These are phyloP conservation scores for Seladonia tumulorum DNA, from an alignment of 2,888 invertebrate species.

Conservation along the genomic window DNA sequence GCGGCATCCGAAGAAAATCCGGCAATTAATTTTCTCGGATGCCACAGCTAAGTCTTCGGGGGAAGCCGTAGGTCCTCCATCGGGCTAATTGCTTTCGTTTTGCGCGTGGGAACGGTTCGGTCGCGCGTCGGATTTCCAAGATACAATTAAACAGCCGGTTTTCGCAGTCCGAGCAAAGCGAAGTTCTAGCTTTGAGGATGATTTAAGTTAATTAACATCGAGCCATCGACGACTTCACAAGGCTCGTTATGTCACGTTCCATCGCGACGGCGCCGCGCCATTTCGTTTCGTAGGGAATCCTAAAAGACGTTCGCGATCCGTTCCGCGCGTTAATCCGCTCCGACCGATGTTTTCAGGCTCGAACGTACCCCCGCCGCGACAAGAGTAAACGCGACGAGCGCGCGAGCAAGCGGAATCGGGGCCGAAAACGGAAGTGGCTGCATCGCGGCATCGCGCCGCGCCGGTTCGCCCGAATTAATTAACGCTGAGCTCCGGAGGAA, in stretches of 20 bases:
- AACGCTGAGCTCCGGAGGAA: neutral
- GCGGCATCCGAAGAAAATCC: conserved; percentile 31
- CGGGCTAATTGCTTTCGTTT: conserved; percentile 57
- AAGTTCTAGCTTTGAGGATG: conserved; percentile 41
- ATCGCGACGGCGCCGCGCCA: neutral
- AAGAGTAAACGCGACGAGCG: neutral
- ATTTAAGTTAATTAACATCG: conserved; percentile 64
- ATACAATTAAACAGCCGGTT: conserved; percentile 41
- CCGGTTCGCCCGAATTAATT: conserved; percentile 22
- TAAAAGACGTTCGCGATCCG: conserved; percentile 17
- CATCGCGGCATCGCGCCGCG: neutral
- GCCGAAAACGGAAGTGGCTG: neutral
- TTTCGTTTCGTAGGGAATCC: conserved; percentile 1
- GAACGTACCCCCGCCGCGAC: neutral
- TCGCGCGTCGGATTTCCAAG: conserved; percentile 11
- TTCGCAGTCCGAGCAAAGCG: conserved; percentile 24
- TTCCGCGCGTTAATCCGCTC: neutral
- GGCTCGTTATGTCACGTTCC: conserved; percentile 28
- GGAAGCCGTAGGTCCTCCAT: conserved; percentile 40
- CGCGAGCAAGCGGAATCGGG: neutral
- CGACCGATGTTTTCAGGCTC: neutral
- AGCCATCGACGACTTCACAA: conserved; percentile 33
- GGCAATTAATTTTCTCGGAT: conserved; percentile 50
- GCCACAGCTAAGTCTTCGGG: conserved; percentile 49
- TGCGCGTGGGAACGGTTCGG: conserved; percentile 18